These are phyloP conservation scores for Sebastes minor DNA, from an alignment of 2,797 vertebrate genomes.

Conservation along the genomic window DNA sequence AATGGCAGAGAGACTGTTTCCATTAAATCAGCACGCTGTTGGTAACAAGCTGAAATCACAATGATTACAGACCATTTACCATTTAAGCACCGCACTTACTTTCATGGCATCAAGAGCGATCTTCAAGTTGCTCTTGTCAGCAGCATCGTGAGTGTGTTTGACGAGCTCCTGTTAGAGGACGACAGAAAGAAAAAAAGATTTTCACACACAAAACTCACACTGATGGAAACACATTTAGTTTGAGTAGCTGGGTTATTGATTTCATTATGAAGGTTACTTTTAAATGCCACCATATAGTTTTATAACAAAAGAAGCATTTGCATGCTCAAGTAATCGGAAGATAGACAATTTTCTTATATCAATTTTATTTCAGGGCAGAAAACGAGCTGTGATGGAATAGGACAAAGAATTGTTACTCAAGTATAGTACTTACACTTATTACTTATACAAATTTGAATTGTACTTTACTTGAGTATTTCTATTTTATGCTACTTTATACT, in stretches of 20 bases:
- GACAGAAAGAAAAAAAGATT: constrained; percentile 6
- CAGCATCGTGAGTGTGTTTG: constrained; percentile 89
- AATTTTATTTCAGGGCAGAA: neutral
- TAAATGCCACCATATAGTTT: neutral
- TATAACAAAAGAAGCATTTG: neutral
- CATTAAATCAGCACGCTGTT: constrained; percentile 11
- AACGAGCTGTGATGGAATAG: neutral
- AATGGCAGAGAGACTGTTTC: neutral
- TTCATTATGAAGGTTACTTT: constrained; percentile 10
- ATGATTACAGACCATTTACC: constrained; percentile 41
- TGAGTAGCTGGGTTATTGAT: constrained; percentile 1
- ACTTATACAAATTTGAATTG: neutral
- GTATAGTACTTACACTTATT: neutral
- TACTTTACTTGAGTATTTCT: neutral
- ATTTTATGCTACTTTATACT: neutral
- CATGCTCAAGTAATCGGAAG: neutral
- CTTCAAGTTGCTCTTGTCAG: constrained; percentile 89
- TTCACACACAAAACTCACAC: neutral
- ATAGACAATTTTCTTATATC: neutral
- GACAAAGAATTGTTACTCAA: neutral
- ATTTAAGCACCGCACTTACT: constrained; percentile 74
- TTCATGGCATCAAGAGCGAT: constrained; percentile 95
- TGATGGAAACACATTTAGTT: neutral
- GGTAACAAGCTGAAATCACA: constrained; percentile 43
- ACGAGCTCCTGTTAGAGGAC: constrained; percentile 87